These are phyloP conservation scores for Antennarius maculatus DNA, from an alignment of 2,797 vertebrate species.

Conservation along the genomic window DNA sequence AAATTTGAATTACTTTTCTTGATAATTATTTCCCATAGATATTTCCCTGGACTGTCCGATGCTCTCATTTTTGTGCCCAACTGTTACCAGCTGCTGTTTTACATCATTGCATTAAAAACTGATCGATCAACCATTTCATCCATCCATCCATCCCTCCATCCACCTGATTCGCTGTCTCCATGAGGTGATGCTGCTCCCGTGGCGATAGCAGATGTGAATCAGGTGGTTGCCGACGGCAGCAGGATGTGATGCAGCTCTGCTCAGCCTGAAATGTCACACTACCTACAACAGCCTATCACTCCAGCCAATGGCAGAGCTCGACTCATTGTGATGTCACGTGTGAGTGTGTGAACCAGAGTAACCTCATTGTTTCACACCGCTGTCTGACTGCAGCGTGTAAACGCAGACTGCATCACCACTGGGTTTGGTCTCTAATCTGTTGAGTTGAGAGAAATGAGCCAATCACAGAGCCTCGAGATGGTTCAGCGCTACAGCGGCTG, in stretches of 20 bases:
- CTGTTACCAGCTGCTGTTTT: no score
- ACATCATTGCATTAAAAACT: no score
- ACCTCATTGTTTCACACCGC: slow-evolving; percentile 41
- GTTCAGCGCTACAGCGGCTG: slow-evolving; percentile 11
- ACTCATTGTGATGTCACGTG: slow-evolving; percentile 20
- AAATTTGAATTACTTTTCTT: no score
- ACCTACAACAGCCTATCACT: slow-evolving; percentile 59
- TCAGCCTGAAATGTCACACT: slow-evolving; percentile 47
- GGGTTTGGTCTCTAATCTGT: slow-evolving; percentile 50
- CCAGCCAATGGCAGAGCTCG: slow-evolving; percentile 59
- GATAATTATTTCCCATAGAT: no score
- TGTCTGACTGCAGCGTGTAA: background rate
- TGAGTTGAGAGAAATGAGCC: slow-evolving; percentile 30
- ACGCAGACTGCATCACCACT: background rate
- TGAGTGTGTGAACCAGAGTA: slow-evolving; percentile 60
- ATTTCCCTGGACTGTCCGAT: no score
- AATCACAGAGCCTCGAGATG: slow-evolving; percentile 6
- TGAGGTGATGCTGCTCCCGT: no score
- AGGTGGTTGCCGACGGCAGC: slow-evolving; percentile 21
- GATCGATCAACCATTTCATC: no score
- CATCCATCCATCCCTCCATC: no score
- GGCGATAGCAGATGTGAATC: background rate
- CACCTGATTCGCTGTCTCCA: no score
- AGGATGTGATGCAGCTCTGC: slow-evolving; percentile 15
- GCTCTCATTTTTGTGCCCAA: no score